Conservation (phyloP, 2,113 vertebrate genomes). For the Zosterops borbonicus region DNA sequence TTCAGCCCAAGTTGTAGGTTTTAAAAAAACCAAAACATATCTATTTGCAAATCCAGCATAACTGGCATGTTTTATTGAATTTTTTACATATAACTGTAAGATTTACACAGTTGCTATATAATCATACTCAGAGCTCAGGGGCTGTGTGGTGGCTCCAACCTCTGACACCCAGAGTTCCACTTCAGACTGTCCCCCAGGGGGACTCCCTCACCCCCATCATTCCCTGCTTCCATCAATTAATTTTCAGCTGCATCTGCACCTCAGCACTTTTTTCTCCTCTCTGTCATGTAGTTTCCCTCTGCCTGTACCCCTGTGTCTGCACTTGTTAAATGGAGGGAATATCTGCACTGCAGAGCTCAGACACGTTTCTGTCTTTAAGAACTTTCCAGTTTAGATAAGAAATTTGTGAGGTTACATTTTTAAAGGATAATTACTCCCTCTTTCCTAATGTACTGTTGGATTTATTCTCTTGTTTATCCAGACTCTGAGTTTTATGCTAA, state of each 20-base stretch:
- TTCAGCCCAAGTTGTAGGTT: neutral
- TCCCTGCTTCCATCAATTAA: neutral
- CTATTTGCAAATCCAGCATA: neutral
- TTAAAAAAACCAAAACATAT: neutral
- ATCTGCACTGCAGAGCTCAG: neutral
- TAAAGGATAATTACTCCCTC: neutral
- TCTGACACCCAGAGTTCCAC: neutral
- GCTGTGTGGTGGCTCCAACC: neutral
- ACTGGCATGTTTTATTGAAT: neutral
- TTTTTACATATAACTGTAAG: neutral
- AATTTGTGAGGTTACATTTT: neutral
- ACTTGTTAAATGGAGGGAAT: neutral
- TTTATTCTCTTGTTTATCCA: neutral
- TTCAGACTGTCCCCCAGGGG: accelerated
- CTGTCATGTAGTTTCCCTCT: neutral
- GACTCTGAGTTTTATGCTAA: neutral
- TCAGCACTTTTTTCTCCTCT: neutral
- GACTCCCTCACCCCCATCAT: neutral
- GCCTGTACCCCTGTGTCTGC: accelerated
- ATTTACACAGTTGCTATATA: neutral
- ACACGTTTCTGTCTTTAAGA: neutral
- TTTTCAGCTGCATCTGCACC: neutral
- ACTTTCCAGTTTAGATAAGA: neutral
- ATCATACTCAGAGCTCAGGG: neutral
- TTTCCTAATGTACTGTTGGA: neutral